Percentiles rank a stretch among this genome's conserved stretches.
Conservation (phyloP, 1,140 invertebrate genomes). For the Saccostrea cuccullata region DNA sequence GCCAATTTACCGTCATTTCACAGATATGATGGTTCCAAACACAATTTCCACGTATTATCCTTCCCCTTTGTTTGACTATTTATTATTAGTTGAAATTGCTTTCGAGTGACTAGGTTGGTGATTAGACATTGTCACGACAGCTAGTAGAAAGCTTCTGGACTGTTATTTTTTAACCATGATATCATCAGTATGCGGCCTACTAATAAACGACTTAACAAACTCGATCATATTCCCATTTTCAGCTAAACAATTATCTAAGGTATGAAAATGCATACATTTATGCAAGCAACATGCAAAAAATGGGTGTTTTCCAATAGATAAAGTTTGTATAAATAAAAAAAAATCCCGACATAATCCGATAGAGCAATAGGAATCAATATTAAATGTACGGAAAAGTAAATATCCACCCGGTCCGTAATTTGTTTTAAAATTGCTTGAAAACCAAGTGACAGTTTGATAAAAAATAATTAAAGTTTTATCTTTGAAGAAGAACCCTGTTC, state of each 20-base stretch:
- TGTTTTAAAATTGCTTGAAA: not conserved
- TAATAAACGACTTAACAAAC: not conserved
- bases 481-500: not conserved
- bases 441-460: not conserved
- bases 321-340: not conserved
- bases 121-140: not conserved
- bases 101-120: not conserved
- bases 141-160: not conserved
- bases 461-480: not conserved
- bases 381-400: not conserved
- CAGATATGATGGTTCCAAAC: not conserved
- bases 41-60: not conserved
- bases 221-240: not conserved
- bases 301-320: not conserved
- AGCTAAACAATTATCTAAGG: not conserved
- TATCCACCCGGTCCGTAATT: not conserved
- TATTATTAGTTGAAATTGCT: constrained; percentile 11
- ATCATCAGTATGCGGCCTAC: not conserved
- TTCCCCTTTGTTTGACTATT: not conserved
- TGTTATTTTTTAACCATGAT: not conserved
- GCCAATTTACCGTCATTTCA: not conserved
- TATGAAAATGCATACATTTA: not conserved
- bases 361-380: not conserved
- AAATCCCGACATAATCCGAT: not conserved
- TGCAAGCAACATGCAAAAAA: constrained; percentile 1